These are phyloP conservation scores for Macropus fuliginosus DNA, from an alignment of 2,797 vertebrate genomes.

Conservation along the genomic window DNA sequence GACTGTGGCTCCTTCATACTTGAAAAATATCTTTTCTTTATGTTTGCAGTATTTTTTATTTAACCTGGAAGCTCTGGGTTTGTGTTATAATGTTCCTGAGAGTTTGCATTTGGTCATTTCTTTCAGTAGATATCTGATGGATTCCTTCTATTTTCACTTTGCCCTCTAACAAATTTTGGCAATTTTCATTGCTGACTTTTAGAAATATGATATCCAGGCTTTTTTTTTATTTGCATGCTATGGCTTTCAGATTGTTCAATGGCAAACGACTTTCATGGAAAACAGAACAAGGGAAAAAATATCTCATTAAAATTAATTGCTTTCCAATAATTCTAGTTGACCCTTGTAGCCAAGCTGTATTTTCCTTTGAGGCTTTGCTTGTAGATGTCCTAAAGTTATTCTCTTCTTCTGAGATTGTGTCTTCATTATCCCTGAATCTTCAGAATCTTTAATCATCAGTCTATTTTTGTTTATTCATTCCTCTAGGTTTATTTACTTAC, in stretches of 20 bases:
- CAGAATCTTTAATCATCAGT: background rate
- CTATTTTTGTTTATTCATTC: background rate
- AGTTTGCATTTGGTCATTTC: background rate
- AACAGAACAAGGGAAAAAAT: background rate
- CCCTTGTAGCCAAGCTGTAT: background rate
- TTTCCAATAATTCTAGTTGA: background rate
- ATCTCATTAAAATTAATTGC: background rate
- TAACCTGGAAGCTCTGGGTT: background rate
- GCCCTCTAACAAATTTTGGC: background rate
- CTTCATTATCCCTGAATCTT: background rate
- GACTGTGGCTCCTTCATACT: too few species aligned
- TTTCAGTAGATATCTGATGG: background rate
- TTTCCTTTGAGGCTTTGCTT: background rate
- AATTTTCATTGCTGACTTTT: background rate
- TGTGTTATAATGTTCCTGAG: background rate
- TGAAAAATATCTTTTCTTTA: too few species aligned
- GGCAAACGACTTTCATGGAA: background rate
- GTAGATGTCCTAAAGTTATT: background rate
- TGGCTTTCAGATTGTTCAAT: background rate
- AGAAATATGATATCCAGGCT: background rate
- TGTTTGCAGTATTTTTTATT: background rate
- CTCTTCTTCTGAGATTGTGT: background rate
- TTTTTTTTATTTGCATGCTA: background rate
- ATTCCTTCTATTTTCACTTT: background rate
- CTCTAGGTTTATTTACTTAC: background rate